Evolutionary conservation across 2,797 vertebrate genomes (phyloP).

Genomic region (Paratrypauchen microcephalus): DNA sequence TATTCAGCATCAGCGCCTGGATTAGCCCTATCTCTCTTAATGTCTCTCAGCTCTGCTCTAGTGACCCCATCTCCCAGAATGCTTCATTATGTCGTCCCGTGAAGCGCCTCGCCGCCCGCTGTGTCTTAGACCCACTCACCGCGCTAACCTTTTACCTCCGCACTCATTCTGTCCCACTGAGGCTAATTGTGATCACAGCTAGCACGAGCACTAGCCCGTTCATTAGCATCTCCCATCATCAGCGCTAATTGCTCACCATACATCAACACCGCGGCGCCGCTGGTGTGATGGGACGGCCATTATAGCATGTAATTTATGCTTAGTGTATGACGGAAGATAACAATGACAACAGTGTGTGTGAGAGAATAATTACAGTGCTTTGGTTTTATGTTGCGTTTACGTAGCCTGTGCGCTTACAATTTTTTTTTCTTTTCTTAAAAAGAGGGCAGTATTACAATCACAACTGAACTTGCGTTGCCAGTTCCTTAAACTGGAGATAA

Average conservation of each 20-base stretch:
- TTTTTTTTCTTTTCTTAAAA: too few species aligned
- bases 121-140: neutral
- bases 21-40: neutral
- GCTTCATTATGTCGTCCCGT: slow-evolving; percentile 16
- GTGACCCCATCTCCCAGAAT: slow-evolving; percentile 6
- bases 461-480: too few species aligned
- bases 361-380: neutral
- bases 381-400: too few species aligned
- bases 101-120: slow-evolving; percentile 4
- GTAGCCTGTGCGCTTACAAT: too few species aligned
- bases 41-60: neutral
- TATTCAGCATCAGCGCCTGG: neutral
- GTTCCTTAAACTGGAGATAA: too few species aligned
- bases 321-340: neutral
- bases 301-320: neutral
- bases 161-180: slow-evolving; percentile 18
- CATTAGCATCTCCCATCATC: slow-evolving; percentile 7
- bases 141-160: slow-evolving; percentile 25
- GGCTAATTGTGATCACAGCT: slow-evolving; percentile 31
- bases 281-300: neutral
- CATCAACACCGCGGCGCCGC: slow-evolving; percentile 8
- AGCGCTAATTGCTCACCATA: slow-evolving; percentile 19
- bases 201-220: neutral
- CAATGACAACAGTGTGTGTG: neutral
- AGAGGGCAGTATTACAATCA: too few species aligned